These are phyloP conservation scores for Theristus sp. DNA, from an alignment of 2,888 invertebrate species.

Conservation along the genomic window DNA sequence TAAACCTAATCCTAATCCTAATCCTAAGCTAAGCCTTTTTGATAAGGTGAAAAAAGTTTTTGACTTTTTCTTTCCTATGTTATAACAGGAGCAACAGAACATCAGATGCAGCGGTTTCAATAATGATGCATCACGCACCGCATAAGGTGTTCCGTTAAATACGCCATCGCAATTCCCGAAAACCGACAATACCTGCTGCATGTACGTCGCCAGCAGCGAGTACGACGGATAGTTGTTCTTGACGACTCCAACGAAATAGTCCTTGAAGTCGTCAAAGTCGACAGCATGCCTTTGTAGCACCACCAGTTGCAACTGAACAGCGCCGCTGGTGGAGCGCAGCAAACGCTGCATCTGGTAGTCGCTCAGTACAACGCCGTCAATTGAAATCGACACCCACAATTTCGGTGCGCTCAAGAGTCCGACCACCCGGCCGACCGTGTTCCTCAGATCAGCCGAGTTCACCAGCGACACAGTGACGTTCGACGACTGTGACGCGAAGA, in stretches of 20 bases:
- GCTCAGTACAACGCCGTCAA: neutral
- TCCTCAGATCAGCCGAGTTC: neutral
- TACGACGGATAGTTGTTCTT: conserved; percentile 24
- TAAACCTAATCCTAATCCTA: too few relatives aligned
- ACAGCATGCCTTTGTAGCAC: neutral
- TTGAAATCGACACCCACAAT: neutral
- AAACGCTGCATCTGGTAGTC: neutral
- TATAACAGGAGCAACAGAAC: neutral
- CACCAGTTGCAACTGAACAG: neutral
- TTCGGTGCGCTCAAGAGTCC: neutral
- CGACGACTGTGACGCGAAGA: neutral
- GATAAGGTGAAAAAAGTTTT: too few relatives aligned
- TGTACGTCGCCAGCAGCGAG: conserved; percentile 20
- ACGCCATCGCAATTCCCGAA: neutral
- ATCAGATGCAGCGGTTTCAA: neutral
- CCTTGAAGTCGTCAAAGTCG: conserved; percentile 3
- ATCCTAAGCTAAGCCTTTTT: too few relatives aligned
- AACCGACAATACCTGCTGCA: conserved; percentile 15
- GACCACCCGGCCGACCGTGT: too few relatives aligned
- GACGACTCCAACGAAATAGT: conserved; percentile 23
- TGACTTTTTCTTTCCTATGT: too few relatives aligned
- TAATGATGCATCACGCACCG: too few relatives aligned
- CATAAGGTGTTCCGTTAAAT: too few relatives aligned
- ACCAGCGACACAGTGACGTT: neutral
- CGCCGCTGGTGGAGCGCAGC: neutral